These are phyloP conservation scores for Aegotheles bennettii DNA, from an alignment of 2,113 vertebrate species.

Conservation along the genomic window DNA sequence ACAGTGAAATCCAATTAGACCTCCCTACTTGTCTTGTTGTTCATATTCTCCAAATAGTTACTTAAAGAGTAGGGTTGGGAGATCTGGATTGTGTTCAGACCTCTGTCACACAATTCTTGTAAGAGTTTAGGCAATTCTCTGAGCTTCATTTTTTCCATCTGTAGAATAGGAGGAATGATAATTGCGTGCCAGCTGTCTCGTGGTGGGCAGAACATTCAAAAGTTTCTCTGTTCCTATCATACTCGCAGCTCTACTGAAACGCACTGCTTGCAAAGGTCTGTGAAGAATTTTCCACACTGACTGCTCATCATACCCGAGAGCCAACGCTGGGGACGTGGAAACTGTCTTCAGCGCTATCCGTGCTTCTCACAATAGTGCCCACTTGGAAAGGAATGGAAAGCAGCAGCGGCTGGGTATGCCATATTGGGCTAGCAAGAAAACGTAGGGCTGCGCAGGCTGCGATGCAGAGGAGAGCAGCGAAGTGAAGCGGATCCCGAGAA, in stretches of 20 bases:
- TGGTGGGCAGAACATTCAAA: constrained; percentile 39
- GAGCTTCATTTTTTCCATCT: constrained; percentile 16
- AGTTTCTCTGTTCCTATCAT: constrained; percentile 10
- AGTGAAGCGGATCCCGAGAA: background rate
- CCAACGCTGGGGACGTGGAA: background rate
- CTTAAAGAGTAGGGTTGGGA: background rate
- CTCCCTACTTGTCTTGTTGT: background rate
- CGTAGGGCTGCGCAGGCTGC: background rate
- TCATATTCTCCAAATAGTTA: background rate
- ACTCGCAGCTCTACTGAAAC: background rate
- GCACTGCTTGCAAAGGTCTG: background rate
- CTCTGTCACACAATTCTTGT: constrained; percentile 12
- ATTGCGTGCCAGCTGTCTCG: constrained; percentile 32
- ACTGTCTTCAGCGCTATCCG: background rate
- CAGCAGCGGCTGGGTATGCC: background rate
- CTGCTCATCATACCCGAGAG: background rate
- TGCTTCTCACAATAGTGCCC: background rate
- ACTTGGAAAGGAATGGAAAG: background rate
- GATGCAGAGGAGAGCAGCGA: background rate
- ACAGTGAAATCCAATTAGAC: background rate
- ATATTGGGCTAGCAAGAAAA: background rate
- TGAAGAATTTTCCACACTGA: background rate
- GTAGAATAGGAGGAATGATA: constrained; percentile 35
- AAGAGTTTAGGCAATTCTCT: constrained; percentile 18
- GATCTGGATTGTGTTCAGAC: constrained; percentile 12